A percentile compares a stretch with the other conserved stretches of the same genome.
phyloP scores from a whole-genome alignment of 2,113 vertebrate species.

The Tor tambroides region DNA sequence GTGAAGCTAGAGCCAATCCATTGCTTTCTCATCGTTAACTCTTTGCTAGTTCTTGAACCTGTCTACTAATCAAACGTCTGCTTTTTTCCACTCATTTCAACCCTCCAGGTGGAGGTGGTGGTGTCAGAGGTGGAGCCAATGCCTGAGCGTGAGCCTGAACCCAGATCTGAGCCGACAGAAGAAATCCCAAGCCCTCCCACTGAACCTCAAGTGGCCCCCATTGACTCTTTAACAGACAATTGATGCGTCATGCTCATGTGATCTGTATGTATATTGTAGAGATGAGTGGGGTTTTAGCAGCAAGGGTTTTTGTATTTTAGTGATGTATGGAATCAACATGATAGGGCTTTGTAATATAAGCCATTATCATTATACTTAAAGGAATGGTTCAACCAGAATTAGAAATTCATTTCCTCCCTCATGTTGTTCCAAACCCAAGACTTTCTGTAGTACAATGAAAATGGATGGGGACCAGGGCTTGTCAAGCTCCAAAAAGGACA shows the following conservation, averaged over 20 bases:
- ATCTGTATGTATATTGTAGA: not conserved
- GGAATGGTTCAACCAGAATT: not conserved
- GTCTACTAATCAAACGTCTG: not conserved
- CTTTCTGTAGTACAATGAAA: not conserved
- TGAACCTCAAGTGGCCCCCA: conserved; percentile 78
- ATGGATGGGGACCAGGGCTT: not conserved
- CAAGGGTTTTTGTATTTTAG: not conserved
- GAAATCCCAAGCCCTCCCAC: conserved; percentile 71
- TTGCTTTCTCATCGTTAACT: not conserved
- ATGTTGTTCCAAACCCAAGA: not conserved
- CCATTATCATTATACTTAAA: not conserved
- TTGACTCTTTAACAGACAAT: conserved; percentile 56
- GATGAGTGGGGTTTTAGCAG: not conserved
- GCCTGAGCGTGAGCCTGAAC: conserved; percentile 46
- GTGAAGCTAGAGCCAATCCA: not conserved
- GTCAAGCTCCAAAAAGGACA: not conserved
- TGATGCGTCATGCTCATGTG: conserved; percentile 24
- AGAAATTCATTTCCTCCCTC: not conserved
- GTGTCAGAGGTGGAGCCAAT: conserved; percentile 67
- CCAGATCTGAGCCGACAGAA: conserved; percentile 38
- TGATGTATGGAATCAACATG: not conserved
- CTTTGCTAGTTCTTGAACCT: not conserved
- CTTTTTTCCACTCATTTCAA: not conserved
- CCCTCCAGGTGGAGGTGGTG: conserved; percentile 71
- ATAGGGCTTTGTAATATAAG: not conserved